phyloP scores from a whole-genome alignment of 2,797 vertebrate genomes.

The Gymnopithys bicolor region DNA sequence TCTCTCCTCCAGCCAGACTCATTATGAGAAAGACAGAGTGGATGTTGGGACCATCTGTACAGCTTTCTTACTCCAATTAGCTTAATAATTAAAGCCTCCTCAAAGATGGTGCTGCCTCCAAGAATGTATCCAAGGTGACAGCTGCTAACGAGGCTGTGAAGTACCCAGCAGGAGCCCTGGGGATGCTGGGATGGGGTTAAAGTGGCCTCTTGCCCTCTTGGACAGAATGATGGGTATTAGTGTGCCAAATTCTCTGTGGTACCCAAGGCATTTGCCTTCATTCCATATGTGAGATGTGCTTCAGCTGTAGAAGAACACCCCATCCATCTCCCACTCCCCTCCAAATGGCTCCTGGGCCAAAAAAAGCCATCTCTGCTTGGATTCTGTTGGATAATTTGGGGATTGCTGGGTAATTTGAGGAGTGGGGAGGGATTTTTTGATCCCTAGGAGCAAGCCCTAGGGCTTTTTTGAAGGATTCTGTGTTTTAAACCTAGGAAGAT shows the following conservation, averaged over 20 bases:
- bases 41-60: neutral
- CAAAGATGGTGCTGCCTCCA: neutral
- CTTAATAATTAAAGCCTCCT: slow-evolving; percentile 57
- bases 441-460: neutral
- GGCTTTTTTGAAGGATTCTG: neutral
- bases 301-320: neutral
- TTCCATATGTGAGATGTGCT: accelerated
- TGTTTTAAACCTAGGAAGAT: neutral
- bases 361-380: neutral
- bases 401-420: neutral
- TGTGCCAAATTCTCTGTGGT: neutral
- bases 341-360: neutral
- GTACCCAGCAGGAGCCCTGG: neutral
- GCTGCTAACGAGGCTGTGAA: neutral
- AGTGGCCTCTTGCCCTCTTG: neutral
- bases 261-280: neutral
- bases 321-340: neutral
- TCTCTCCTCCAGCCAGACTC: neutral
- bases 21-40: neutral
- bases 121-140: neutral
- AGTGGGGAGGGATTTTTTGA: neutral
- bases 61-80: slow-evolving; percentile 53
- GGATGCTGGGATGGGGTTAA: neutral
- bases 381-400: neutral
- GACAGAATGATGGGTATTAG: neutral